Conservation (phyloP, 1,140 invertebrate genomes). For the Himalopsyche phryganea region DNA sequence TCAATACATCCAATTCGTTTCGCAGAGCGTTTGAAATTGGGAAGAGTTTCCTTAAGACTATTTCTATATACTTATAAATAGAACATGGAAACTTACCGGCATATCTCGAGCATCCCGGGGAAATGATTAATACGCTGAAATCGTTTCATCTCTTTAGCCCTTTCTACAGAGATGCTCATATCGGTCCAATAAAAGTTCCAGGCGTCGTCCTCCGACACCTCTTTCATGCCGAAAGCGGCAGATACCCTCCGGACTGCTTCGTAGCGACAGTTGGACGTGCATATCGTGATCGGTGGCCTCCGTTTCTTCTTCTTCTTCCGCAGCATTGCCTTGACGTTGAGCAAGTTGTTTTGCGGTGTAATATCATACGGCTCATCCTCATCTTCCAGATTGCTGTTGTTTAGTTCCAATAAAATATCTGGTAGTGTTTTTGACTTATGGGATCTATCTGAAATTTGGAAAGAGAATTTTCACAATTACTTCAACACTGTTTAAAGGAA, state of each 20-base stretch:
- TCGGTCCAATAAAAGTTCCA: conserved; percentile 93
- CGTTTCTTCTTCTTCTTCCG: conserved; percentile 14
- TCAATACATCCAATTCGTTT: too few relatives aligned
- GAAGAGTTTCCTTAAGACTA: too few relatives aligned
- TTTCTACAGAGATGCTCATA: conserved; percentile 73
- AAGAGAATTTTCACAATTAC: too few relatives aligned
- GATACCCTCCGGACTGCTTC: conserved; percentile 68
- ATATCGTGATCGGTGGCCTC: conserved; percentile 59
- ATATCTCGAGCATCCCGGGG: conserved; percentile 89
- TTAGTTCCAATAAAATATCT: not conserved
- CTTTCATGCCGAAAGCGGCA: conserved; percentile 70
- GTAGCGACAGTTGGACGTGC: conserved; percentile 70
- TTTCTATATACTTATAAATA: too few relatives aligned
- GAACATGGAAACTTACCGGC: too few relatives aligned
- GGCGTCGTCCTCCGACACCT: conserved; percentile 73
- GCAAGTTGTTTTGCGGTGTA: not conserved
- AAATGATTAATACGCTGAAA: conserved; percentile 90
- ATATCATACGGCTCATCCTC: not conserved
- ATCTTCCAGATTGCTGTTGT: not conserved
- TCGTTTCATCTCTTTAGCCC: conserved; percentile 84
- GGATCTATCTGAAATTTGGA: too few relatives aligned
- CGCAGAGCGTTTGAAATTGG: too few relatives aligned
- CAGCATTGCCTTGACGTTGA: not conserved
- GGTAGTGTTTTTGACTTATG: not conserved
- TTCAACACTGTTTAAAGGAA: too few relatives aligned